A percentile compares a stretch with the other conserved stretches of the same genome.
These are phyloP conservation scores for Channa argus DNA, from an alignment of 2,113 vertebrate species.

Conservation along the genomic window DNA sequence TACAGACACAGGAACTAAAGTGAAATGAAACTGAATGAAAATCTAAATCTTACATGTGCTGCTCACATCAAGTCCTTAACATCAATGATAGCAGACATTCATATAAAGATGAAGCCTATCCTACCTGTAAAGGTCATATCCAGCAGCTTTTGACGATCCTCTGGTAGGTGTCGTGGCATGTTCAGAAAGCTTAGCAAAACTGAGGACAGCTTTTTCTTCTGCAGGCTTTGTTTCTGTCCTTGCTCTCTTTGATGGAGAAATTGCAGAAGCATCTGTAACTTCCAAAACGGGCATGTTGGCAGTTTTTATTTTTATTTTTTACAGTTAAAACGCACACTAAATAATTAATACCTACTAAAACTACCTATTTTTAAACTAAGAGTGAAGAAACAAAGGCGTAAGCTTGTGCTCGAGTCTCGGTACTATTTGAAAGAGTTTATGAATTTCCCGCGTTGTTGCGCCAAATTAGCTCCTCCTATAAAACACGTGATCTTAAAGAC, in stretches of 20 bases:
- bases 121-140: conserved; percentile 96
- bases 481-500: too few species aligned
- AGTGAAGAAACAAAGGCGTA: too few species aligned
- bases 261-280: conserved; percentile 36
- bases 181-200: conserved; percentile 89
- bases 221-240: conserved; percentile 40
- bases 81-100: too few species aligned
- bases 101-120: conserved; percentile 13
- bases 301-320: background rate
- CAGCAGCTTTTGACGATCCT: conserved; percentile 90
- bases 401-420: conserved; percentile 2
- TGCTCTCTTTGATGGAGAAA: conserved; percentile 82
- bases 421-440: background rate
- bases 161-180: conserved; percentile 88
- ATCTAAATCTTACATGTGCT: too few species aligned
- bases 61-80: background rate
- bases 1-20: too few species aligned
- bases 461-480: conserved; percentile 36
- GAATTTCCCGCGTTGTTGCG: conserved; percentile 28
- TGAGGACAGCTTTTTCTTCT: conserved; percentile 60
- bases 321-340: conserved; percentile 19
- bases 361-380: too few species aligned
- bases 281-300: conserved; percentile 86
- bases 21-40: too few species aligned
- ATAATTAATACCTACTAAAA: background rate